Evolutionary conservation across 2,888 invertebrate genomes (phyloP).

Genomic region (Orchesellides sinensis): DNA sequence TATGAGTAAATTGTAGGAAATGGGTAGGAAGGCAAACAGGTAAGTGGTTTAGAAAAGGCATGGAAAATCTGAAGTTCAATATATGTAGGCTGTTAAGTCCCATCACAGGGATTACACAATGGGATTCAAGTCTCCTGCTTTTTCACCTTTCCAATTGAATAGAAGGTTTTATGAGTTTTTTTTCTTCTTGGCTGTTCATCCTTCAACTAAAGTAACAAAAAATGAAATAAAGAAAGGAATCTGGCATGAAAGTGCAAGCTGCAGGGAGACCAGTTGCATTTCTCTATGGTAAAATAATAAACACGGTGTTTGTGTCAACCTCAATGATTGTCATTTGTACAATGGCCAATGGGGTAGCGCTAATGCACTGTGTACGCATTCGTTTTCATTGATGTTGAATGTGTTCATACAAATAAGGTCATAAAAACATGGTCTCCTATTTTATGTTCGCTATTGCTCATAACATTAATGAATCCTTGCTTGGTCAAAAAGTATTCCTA

Average conservation of each 20-base stretch:
- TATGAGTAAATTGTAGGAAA: conserved; percentile 33
- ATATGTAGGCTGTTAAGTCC: conserved; percentile 42
- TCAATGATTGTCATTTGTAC: conserved; percentile 41
- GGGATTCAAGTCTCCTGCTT: conserved; percentile 54
- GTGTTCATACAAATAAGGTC: too few species aligned
- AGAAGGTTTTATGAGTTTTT: conserved; percentile 56
- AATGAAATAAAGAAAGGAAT: conserved; percentile 49
- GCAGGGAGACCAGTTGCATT: conserved; percentile 63
- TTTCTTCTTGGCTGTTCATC: conserved; percentile 27
- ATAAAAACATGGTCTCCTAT: too few species aligned
- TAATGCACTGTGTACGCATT: too few species aligned
- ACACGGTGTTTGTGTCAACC: conserved; percentile 38
- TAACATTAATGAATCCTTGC: too few species aligned
- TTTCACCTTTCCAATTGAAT: conserved; percentile 46
- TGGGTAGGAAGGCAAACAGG: conserved; percentile 46
- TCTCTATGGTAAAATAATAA: conserved; percentile 40
- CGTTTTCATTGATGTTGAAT: too few species aligned
- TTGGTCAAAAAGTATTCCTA: too few species aligned
- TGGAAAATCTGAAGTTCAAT: conserved; percentile 9
- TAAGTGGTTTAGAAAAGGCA: conserved; percentile 28
- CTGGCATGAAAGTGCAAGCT: conserved; percentile 66
- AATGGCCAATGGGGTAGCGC: conserved; percentile 8
- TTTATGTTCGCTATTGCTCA: too few species aligned
- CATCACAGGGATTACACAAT: conserved; percentile 32
- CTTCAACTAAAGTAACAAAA: conserved; percentile 39